Conservation (phyloP, 2,113 vertebrate genomes). For the Xenotilapia longispinis region DNA sequence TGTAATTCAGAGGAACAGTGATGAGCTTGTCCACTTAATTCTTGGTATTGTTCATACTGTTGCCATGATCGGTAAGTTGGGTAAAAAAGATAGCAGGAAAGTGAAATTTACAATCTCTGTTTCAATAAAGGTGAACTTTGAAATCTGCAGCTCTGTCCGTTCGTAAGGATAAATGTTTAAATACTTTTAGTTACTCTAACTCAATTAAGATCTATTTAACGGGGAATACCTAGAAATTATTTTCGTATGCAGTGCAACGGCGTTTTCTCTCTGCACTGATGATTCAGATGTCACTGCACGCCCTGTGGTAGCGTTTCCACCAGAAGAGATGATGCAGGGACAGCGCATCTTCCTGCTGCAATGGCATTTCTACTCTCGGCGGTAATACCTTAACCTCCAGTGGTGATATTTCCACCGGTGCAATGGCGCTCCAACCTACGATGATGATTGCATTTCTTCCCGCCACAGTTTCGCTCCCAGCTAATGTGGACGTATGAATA, state of each 20-base stretch:
- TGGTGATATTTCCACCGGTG: not conserved
- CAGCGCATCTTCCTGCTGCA: not conserved
- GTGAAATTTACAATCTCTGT: not conserved
- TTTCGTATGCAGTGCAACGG: not conserved
- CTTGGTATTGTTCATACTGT: not conserved
- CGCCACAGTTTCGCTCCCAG: not conserved
- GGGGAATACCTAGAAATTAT: not conserved
- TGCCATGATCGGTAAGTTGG: not conserved
- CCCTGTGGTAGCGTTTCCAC: constrained; percentile 15
- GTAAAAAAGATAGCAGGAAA: not conserved
- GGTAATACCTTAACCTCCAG: not conserved
- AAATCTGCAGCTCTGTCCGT: not conserved
- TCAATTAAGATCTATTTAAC: not conserved
- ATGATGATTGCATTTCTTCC: not conserved
- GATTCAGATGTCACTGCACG: not conserved
- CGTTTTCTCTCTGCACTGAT: not conserved
- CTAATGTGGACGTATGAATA: not conserved
- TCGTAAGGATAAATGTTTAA: not conserved
- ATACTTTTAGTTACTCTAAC: not conserved
- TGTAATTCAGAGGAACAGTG: not conserved
- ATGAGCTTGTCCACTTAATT: not conserved
- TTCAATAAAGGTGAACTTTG: not conserved
- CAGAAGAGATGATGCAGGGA: not conserved
- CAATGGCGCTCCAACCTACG: not conserved
- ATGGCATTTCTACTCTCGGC: not conserved